Evolutionary conservation across 2,797 vertebrate genomes (phyloP).

Genomic region (Alcedo atthis): DNA sequence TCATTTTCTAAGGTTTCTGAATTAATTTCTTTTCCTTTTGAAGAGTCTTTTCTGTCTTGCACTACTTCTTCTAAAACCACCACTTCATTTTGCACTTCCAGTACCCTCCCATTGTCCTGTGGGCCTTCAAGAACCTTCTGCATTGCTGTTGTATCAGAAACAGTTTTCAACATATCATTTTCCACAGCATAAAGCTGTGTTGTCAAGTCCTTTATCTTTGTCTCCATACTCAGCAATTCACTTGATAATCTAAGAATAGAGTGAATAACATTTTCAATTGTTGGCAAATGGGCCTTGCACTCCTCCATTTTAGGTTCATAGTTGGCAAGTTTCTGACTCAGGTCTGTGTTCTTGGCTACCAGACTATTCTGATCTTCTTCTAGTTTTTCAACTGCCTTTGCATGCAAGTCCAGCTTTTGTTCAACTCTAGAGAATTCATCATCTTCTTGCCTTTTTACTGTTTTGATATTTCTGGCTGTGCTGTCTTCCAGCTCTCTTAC

Average conservation of each 20-base stretch:
- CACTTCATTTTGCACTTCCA: slow-evolving; percentile 81
- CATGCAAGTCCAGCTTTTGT: slow-evolving; percentile 83
- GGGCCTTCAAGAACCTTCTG: slow-evolving; percentile 82
- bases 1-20: slow-evolving; percentile 52
- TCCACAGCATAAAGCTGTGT: slow-evolving; percentile 85
- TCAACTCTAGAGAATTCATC: slow-evolving; percentile 82
- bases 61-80: slow-evolving; percentile 78
- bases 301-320: slow-evolving; percentile 83
- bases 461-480: slow-evolving; percentile 87
- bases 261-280: slow-evolving; percentile 87
- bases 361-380: slow-evolving; percentile 78
- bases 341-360: slow-evolving; percentile 72
- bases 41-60: slow-evolving; percentile 68
- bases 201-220: slow-evolving; percentile 84
- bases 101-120: slow-evolving; percentile 78
- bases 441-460: slow-evolving; percentile 88
- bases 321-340: slow-evolving; percentile 78
- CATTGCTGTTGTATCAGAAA: slow-evolving; percentile 82
- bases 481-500: slow-evolving; percentile 91
- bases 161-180: slow-evolving; percentile 85
- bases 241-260: slow-evolving; percentile 86
- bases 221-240: slow-evolving; percentile 83
- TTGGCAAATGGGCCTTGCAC: slow-evolving; percentile 84
- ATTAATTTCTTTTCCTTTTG: slow-evolving; percentile 18
- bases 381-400: slow-evolving; percentile 79